These are phyloP conservation scores for Sesamia inferens DNA, from an alignment of 2,888 invertebrate species.

Conservation along the genomic window DNA sequence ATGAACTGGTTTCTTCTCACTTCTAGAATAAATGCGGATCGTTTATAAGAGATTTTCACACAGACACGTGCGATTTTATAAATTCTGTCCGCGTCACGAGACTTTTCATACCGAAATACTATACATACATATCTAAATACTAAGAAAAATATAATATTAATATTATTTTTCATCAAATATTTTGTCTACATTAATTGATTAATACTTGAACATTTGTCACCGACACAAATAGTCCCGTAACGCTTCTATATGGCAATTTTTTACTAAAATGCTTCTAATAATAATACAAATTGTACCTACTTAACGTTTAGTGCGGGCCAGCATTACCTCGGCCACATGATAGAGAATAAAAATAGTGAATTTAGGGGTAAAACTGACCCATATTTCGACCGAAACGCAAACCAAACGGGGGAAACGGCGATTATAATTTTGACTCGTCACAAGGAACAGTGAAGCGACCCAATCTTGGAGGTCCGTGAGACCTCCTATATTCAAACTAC, in stretches of 20 bases:
- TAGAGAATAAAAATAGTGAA: constrained; percentile 56
- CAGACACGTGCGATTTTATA: constrained; percentile 49
- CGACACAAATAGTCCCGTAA: constrained; percentile 69
- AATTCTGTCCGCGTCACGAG: constrained; percentile 57
- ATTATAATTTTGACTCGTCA: constrained; percentile 52
- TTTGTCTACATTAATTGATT: constrained; percentile 77
- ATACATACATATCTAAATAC: constrained; percentile 75
- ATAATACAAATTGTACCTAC: constrained; percentile 84
- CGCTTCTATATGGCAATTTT: constrained; percentile 71
- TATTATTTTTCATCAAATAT: constrained; percentile 69
- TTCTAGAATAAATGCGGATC: constrained; percentile 51
- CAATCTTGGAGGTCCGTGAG: constrained; percentile 44
- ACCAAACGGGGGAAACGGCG: constrained; percentile 51
- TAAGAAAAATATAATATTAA: constrained; percentile 80
- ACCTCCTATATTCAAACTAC: constrained; percentile 60
- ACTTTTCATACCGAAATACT: constrained; percentile 63
- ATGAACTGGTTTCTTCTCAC: constrained; percentile 50
- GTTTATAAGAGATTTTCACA: constrained; percentile 51
- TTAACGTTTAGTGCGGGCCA: constrained; percentile 74
- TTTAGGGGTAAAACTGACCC: constrained; percentile 52
- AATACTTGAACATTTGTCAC: constrained; percentile 72
- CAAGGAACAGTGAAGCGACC: constrained; percentile 54
- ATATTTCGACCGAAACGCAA: constrained; percentile 60
- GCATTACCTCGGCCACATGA: constrained; percentile 55
- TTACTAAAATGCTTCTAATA: constrained; percentile 77